Base-by-base conservation (phyloP, 2,888 invertebrate species). In the Leucophenga maculata region DNA sequence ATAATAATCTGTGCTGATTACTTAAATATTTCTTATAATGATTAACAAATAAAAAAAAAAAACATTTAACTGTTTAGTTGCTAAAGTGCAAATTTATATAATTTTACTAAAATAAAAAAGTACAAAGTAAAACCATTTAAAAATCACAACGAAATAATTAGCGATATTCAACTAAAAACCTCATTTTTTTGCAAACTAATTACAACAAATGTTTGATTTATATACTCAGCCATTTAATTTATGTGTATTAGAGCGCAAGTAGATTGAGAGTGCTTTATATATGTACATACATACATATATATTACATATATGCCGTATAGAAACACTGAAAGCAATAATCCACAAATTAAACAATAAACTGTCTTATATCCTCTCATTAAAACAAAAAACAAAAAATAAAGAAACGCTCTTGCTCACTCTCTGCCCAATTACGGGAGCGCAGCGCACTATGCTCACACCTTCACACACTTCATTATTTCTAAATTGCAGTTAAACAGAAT, bases 131-230 rank as follows among this genome's bases (percentile, higher is more conserved):
- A 39, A 11, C 8, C 1, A 39, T 11, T 6, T 11, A 39, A 39
- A n/a, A 39, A 39, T 39, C 39, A 39, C 39, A 39, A 11, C 8
- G 8, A 26, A 20, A 44, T 57, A 31, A 67, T 64, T 8, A 48
- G 44, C 57, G 26, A n/a, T 57, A 22, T 11, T 39, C 39, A 57
- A 6, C n/a, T 1, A 6, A 57, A 57, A 31, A 57, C 6, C 6
- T n/a, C 67, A 69, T 62, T 39, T 71, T 75, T 75, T 75, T 69
- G 75, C 73, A 71, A 39, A 59, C 69, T 75, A 77, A 77, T 77
- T 77, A 77, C 75, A 77, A 76, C 31, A 69, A 71, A 74, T 11
- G 39, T 77, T 77, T 75, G 72, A 68, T 75, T 76, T 65, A 78
- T 76, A 77, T 72, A 46, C 70, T 68, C 70, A 60, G 67, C 71